These are phyloP conservation scores for Meloe dianella DNA, from an alignment of 2,888 invertebrate genomes.

Conservation along the genomic window DNA sequence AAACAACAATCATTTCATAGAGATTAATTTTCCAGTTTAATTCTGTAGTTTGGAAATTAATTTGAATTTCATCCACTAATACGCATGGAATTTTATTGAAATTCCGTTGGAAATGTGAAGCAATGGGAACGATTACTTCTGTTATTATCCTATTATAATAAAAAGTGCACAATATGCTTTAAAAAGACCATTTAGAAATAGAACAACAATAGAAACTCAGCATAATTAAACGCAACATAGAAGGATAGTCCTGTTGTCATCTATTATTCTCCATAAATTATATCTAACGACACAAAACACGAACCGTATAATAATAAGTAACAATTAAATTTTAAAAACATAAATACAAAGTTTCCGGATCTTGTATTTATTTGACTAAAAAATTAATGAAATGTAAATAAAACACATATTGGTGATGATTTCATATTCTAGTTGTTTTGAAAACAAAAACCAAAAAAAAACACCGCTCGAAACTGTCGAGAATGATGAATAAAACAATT, in stretches of 20 bases:
- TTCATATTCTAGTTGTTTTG: background rate
- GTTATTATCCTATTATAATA: no score
- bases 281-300: background rate
- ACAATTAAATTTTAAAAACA: background rate
- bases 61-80: no score
- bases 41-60: no score
- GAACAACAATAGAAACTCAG: background rate
- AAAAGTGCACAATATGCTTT: background rate
- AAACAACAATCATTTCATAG: no score
- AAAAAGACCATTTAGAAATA: background rate
- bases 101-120: no score
- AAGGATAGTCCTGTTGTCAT: background rate
- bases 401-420: background rate
- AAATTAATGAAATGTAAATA: background rate
- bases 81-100: no score
- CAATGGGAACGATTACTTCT: no score
- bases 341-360: background rate
- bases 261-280: background rate
- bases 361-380: background rate
- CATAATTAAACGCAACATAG: background rate
- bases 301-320: no score
- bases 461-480: no score
- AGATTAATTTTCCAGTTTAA: no score
- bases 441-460: no score
- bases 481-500: no score